Conservation (phyloP, 2,113 vertebrate genomes). For the Limnothrissa miodon region DNA sequence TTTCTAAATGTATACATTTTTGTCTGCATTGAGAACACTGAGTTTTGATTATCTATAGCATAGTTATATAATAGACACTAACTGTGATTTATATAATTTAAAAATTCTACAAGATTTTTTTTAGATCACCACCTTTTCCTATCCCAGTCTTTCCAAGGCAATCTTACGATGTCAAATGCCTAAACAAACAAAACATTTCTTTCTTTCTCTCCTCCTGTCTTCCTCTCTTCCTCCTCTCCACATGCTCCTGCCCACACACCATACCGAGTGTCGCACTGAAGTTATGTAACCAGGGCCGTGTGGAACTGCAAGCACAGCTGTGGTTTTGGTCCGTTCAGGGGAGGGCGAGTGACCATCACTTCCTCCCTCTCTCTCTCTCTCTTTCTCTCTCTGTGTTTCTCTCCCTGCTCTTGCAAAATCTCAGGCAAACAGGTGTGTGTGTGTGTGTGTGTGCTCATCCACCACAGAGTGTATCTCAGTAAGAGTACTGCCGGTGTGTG, state of each 20-base stretch:
- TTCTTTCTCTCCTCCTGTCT: background rate
- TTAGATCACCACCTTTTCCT: background rate
- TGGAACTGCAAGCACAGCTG: constrained; percentile 82
- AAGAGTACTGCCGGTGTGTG: background rate
- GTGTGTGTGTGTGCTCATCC: constrained; percentile 85
- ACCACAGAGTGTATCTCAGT: constrained; percentile 31
- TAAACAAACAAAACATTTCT: background rate
- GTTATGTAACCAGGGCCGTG: constrained; percentile 82
- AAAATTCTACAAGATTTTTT: background rate
- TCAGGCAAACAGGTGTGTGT: constrained; percentile 83
- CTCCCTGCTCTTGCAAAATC: constrained; percentile 76
- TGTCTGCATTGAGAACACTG: background rate
- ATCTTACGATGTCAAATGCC: background rate
- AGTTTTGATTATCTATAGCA: background rate
- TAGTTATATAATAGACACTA: background rate
- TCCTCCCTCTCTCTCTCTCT: constrained; percentile 45
- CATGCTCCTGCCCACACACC: constrained; percentile 70
- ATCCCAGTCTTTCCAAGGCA: background rate
- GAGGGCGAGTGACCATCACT: constrained; percentile 76
- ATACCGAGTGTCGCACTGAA: constrained; percentile 79
- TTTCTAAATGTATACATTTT: background rate
- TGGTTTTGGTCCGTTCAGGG: constrained; percentile 81
- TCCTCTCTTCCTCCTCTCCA: background rate
- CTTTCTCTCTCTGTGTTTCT: constrained; percentile 46
- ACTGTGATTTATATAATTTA: background rate